These are phyloP conservation scores for Sciurus carolinensis DNA, from an alignment of 2,797 vertebrate genomes.

Conservation along the genomic window DNA sequence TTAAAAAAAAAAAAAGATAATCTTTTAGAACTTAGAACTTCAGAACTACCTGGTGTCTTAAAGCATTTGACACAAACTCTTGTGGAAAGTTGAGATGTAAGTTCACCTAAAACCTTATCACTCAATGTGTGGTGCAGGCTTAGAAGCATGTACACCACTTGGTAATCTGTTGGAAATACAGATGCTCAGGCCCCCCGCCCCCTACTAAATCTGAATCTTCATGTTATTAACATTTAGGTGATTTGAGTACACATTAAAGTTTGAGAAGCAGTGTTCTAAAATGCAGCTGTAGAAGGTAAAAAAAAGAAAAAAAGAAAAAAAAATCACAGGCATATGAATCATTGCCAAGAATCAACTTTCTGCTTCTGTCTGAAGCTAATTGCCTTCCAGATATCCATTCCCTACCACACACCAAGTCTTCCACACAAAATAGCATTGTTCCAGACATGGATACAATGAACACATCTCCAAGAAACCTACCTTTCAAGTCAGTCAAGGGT, in stretches of 20 bases:
- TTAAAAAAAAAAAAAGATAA: background rate
- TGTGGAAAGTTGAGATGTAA: background rate
- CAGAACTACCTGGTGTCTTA: background rate
- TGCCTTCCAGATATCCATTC: background rate
- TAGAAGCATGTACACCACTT: background rate
- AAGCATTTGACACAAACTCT: background rate
- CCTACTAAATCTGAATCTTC: background rate
- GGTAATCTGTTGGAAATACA: background rate
- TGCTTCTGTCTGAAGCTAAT: background rate
- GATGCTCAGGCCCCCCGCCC: background rate
- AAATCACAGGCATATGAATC: background rate
- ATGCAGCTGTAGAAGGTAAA: background rate
- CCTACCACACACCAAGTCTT: background rate
- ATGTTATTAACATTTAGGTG: background rate
- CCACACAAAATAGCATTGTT: constrained; percentile 9
- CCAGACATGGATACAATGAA: background rate
- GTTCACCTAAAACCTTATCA: background rate
- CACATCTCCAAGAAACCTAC: background rate
- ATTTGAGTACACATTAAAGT: background rate
- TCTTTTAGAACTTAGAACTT: constrained; percentile 2
- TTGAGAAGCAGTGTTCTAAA: constrained; percentile 24
- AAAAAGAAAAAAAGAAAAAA: background rate
- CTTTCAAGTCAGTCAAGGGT: constrained; percentile 32
- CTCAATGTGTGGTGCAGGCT: background rate
- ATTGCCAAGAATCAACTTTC: background rate